Conservation (phyloP, 2,113 vertebrate species). For the Oriolus oriolus region DNA sequence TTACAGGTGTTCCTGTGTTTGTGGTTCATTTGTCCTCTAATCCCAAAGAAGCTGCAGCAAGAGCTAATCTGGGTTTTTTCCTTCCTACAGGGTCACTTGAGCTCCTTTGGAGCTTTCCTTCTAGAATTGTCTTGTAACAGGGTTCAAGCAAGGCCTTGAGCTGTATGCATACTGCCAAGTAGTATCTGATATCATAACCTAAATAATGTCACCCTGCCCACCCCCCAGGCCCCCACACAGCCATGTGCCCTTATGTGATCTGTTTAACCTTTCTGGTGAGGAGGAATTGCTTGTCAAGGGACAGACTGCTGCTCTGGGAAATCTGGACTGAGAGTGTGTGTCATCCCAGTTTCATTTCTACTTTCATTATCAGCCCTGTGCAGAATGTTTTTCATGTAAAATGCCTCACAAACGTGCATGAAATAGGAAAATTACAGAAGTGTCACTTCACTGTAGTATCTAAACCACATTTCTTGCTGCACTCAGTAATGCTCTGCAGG, state of each 20-base stretch:
- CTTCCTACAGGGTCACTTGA: neutral
- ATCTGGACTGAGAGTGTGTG: neutral
- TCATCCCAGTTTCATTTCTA: neutral
- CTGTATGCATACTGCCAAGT: neutral
- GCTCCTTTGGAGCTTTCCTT: neutral
- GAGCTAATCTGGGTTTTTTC: neutral
- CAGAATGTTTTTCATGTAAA: neutral
- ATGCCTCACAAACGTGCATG: neutral
- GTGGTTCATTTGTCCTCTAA: rapidly evolving
- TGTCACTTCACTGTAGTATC: neutral
- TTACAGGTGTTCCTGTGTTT: neutral
- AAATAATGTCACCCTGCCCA: neutral
- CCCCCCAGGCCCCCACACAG: neutral
- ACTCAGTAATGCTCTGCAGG: neutral
- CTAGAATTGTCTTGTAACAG: neutral
- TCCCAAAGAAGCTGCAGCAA: neutral
- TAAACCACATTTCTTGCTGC: neutral
- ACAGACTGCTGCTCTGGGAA: neutral
- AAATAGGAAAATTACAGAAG: neutral
- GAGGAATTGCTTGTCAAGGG: neutral
- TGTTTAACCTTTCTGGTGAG: neutral
- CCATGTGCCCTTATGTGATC: neutral
- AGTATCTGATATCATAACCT: neutral
- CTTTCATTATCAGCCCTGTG: neutral
- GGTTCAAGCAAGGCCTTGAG: neutral